These are phyloP conservation scores for Euwallacea fornicatus DNA, from an alignment of 1,140 invertebrate species.

Conservation along the genomic window DNA sequence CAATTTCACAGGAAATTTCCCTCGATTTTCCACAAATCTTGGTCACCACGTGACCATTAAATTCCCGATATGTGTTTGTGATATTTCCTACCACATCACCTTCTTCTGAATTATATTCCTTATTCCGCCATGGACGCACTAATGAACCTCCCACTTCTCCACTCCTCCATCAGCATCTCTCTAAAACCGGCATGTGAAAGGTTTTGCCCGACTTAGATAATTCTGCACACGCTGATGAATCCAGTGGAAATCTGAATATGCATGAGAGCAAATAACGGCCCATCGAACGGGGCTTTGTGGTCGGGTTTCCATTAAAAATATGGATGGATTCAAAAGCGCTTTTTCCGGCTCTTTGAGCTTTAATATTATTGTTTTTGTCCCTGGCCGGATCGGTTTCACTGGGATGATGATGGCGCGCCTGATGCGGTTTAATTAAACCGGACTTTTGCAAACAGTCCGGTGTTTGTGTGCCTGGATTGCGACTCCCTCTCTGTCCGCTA, in stretches of 20 bases:
- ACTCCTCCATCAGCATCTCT: not conserved
- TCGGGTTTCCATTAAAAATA: conserved; percentile 32
- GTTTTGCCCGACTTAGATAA: conserved; percentile 16
- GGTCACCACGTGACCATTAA: too few relatives aligned
- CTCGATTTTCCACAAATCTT: too few relatives aligned
- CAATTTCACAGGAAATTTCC: too few relatives aligned
- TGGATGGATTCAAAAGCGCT: conserved; percentile 30
- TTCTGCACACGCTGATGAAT: conserved; percentile 23
- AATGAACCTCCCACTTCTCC: not conserved
- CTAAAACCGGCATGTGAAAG: not conserved
- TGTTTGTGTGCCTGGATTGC: conserved; percentile 1
- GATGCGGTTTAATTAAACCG: conserved; percentile 24
- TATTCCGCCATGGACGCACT: not conserved
- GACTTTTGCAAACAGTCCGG: conserved; percentile 24
- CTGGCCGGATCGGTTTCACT: conserved; percentile 27
- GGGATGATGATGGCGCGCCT: not conserved
- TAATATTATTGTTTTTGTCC: conserved; percentile 32
- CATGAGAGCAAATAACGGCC: conserved; percentile 28
- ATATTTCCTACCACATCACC: not conserved
- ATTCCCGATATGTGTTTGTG: too few relatives aligned
- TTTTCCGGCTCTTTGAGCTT: conserved; percentile 31
- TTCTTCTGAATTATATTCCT: not conserved
- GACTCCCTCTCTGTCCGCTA: not conserved
- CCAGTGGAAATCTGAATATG: conserved; percentile 22
- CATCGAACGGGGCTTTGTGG: conserved; percentile 26